Base-by-base conservation (phyloP, 2,888 invertebrate genomes). In the Vesta saturnalis region DNA sequence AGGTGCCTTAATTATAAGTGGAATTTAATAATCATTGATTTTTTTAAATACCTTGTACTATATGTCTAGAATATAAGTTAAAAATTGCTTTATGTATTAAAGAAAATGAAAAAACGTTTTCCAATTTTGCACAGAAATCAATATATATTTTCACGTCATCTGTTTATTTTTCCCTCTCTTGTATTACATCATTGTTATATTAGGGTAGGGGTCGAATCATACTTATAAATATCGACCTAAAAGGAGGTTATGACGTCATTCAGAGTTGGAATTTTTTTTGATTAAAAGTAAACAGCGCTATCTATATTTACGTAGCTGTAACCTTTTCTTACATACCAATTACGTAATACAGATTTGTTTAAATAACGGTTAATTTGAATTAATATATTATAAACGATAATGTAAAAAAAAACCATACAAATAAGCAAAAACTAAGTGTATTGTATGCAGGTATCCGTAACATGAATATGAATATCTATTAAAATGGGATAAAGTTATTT, bases 1-100 rank as follows among this genome's bases (percentile, higher is more conserved):
- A 56, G 66, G 66, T 66, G 66, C 66, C 66, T 66, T 66, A 66
- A 55, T 35, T 35, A 30, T 56, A 56, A 23, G 35, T 35, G 14
- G 16, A 14, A 23, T 15, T 56, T 49, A 4, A 49, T 39, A 8
- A 43, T n/a, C 10, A 43, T 5, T 43, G 43, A 5, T 43, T 43
- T 43, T 43, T 43, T 43, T 43, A 43, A 43, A 14, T n/a, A 43
- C 43, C 43, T 43, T 12, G 5, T 43, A 23, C 8, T 23, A n/a
- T n/a, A 23, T 23, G 23, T 23, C 8, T 23, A 23, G 23, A 5
- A 23, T 23, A 8, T 23, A 23, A 23, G 30, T 30, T 30, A 30
- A 10, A 30, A 30, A 30, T 46, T 49, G 15, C 47, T 18, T 18
- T 6, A 49, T 49, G 47, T 49, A 15, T 18, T 49, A 15, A 30